A percentile compares a stretch with the other conserved stretches of the same genome.
These are phyloP conservation scores for Gila orcuttii DNA, from an alignment of 2,113 vertebrate species.

Conservation along the genomic window DNA sequence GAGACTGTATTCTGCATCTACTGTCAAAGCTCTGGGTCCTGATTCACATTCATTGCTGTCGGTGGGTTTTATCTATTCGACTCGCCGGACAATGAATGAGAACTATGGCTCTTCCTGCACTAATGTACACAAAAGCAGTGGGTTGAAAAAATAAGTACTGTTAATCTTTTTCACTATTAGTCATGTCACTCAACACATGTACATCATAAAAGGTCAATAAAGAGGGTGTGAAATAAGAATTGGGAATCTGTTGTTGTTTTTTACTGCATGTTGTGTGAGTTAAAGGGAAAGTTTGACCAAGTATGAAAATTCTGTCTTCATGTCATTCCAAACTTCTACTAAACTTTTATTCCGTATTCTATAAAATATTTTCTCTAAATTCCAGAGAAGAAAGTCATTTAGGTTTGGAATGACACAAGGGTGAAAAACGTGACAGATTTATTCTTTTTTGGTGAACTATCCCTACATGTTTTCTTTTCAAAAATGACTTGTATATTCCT, in stretches of 20 bases:
- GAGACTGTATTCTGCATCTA: slow-evolving; percentile 31
- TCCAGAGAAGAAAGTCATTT: too few species aligned
- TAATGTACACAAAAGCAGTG: slow-evolving; percentile 8
- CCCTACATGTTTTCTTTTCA: neutral
- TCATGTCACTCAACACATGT: slow-evolving; percentile 18
- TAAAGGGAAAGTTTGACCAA: neutral
- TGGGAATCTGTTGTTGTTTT: slow-evolving; percentile 21
- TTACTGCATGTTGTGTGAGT: neutral
- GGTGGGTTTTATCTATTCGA: slow-evolving; percentile 74
- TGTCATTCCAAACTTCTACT: neutral
- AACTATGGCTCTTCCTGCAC: slow-evolving; percentile 60
- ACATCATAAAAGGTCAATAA: slow-evolving; percentile 17
- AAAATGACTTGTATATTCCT: neutral
- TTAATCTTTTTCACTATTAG: neutral
- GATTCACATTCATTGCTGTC: slow-evolving; percentile 83
- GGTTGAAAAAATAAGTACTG: neutral
- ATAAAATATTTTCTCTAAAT: neutral
- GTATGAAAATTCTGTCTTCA: too few species aligned
- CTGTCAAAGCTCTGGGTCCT: slow-evolving; percentile 53
- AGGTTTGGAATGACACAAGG: neutral
- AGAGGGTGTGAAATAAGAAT: slow-evolving; percentile 3
- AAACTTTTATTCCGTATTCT: neutral
- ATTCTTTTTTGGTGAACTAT: neutral
- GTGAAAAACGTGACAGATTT: neutral
- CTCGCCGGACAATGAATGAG: slow-evolving; percentile 76